phyloP scores from a whole-genome alignment of 2,888 invertebrate species.

The Andrena marginata region DNA sequence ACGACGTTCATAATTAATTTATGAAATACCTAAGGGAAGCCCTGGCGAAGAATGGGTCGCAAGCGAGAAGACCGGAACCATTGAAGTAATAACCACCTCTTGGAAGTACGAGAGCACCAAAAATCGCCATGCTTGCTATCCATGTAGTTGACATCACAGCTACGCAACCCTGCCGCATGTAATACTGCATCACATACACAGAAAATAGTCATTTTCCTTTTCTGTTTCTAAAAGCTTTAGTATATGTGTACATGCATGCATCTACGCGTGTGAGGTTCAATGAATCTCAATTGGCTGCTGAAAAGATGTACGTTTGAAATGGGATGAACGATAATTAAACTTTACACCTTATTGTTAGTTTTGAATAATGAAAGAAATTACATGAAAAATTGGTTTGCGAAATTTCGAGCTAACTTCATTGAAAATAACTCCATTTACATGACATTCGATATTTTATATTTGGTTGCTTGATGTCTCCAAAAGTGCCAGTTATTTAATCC shows the following conservation, averaged over 20 bases:
- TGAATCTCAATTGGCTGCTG: neutral
- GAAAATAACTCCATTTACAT: too few species aligned
- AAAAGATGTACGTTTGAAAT: neutral
- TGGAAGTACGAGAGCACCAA: conserved; percentile 93
- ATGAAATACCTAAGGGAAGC: conserved; percentile 87
- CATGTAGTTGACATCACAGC: conserved; percentile 94
- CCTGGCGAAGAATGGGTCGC: conserved; percentile 94
- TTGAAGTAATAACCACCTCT: conserved; percentile 96
- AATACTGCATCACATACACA: conserved; percentile 81
- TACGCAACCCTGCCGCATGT: conserved; percentile 92
- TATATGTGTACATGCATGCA: neutral
- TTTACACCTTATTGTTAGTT: neutral
- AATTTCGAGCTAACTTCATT: too few species aligned
- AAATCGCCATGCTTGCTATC: conserved; percentile 93
- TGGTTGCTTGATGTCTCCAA: too few species aligned
- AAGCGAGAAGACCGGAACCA: conserved; percentile 93
- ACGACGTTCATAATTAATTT: neutral
- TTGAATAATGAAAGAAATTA: too few species aligned
- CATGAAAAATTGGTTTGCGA: too few species aligned
- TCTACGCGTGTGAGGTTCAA: neutral
- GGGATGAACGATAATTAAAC: neutral
- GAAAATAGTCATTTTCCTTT: conserved; percentile 59
- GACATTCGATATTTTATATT: too few species aligned
- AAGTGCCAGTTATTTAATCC: too few species aligned
- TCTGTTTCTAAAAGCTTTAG: conserved; percentile 13